Evolutionary conservation across 2,113 vertebrate genomes (phyloP).

Genomic region (Sebastes schlegelii): DNA sequence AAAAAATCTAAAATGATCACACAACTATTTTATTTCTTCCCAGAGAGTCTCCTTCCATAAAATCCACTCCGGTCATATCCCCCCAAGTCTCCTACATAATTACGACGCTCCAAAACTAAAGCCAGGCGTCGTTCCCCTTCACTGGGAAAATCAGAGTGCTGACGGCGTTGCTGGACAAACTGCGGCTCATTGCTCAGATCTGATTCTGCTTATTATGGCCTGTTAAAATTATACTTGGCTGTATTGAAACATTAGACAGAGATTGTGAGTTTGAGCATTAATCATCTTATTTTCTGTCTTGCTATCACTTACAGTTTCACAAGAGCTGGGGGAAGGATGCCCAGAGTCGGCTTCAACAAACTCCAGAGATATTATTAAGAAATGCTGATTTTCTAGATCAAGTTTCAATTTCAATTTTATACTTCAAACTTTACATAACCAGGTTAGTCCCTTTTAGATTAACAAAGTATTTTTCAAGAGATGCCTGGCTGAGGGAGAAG

Average conservation of each 20-base stretch:
- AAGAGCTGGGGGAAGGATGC: not conserved
- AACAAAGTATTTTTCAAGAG: not conserved
- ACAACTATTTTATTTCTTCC: slow-evolving; percentile 5
- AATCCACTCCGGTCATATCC: slow-evolving; percentile 24
- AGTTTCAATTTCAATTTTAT: slow-evolving; percentile 3
- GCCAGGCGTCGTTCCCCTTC: slow-evolving; percentile 9
- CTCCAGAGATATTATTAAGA: not conserved
- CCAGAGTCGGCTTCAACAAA: not conserved
- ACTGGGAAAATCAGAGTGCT: slow-evolving; percentile 1
- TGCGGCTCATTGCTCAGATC: not conserved
- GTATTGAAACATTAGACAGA: slow-evolving; percentile 9
- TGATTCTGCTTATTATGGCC: slow-evolving; percentile 24
- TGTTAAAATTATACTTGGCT: slow-evolving; percentile 20
- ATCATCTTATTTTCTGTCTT: slow-evolving; percentile 17
- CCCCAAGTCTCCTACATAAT: slow-evolving; percentile 1
- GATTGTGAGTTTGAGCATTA: not conserved
- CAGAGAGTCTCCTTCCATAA: not conserved
- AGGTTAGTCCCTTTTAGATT: not conserved
- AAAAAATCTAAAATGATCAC: slow-evolving; percentile 30
- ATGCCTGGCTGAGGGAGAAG: not conserved
- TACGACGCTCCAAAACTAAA: not conserved
- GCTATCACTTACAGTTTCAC: slow-evolving; percentile 26
- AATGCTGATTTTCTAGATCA: slow-evolving; percentile 7
- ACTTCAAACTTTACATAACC: not conserved
- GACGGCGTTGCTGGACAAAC: slow-evolving; percentile 18